Conservation (phyloP, 2,888 invertebrate genomes). For the Ochropleura plecta region DNA sequence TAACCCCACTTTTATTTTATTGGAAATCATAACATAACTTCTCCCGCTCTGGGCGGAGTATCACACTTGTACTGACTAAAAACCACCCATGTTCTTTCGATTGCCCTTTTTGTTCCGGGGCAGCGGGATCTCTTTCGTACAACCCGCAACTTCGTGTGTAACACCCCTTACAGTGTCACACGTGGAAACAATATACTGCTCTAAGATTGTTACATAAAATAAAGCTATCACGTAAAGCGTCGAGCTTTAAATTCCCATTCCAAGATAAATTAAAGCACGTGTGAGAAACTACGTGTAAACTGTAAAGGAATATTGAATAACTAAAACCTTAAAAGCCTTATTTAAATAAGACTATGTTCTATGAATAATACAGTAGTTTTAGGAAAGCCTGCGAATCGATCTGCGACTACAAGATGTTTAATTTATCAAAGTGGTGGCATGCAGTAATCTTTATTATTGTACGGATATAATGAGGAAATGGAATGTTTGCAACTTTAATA, state of each 20-base stretch:
- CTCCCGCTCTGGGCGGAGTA: too few relatives aligned
- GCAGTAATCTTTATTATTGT: slow-evolving; percentile 13
- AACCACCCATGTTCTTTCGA: too few relatives aligned
- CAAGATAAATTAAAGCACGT: slow-evolving; percentile 53
- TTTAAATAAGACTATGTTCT: slow-evolving; percentile 77
- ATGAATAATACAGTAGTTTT: slow-evolving; percentile 80
- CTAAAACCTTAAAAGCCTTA: slow-evolving; percentile 76
- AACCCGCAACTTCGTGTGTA: background rate
- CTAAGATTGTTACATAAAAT: background rate
- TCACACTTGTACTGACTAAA: too few relatives aligned
- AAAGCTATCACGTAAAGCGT: background rate
- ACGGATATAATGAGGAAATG: background rate
- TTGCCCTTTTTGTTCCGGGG: too few relatives aligned
- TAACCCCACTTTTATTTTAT: too few relatives aligned
- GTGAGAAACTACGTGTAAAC: slow-evolving; percentile 67
- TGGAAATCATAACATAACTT: too few relatives aligned
- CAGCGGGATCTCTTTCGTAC: too few relatives aligned
- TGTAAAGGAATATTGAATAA: slow-evolving; percentile 73
- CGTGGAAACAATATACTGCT: background rate
- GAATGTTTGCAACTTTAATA: background rate
- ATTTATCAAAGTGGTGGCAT: slow-evolving; percentile 60
- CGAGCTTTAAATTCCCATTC: slow-evolving; percentile 8
- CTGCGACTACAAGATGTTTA: slow-evolving; percentile 66
- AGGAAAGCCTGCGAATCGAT: slow-evolving; percentile 68
- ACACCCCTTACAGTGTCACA: background rate